These are phyloP conservation scores for Prorops nasuta DNA, from an alignment of 1,140 invertebrate species.

Conservation along the genomic window DNA sequence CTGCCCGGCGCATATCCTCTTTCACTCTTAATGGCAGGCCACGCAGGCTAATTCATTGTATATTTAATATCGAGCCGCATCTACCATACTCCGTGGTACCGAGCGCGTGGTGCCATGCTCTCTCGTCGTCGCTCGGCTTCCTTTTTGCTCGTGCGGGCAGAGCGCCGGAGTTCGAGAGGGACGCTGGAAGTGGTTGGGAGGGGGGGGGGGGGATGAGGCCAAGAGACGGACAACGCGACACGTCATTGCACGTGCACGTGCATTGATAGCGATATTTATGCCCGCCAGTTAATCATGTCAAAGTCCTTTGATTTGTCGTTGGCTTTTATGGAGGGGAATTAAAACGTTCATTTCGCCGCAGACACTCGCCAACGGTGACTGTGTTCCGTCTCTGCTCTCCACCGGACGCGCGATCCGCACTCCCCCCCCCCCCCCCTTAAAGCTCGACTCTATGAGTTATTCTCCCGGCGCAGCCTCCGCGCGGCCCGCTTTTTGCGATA, in stretches of 20 bases:
- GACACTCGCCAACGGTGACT: slow-evolving; percentile 52
- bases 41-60: slow-evolving; percentile 21
- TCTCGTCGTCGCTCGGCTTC: too few species aligned
- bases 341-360: slow-evolving; percentile 57
- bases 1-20: background rate
- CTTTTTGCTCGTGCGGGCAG: slow-evolving; percentile 15
- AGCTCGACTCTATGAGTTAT: slow-evolving; percentile 52
- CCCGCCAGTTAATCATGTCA: slow-evolving; percentile 56
- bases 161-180: slow-evolving; percentile 3
- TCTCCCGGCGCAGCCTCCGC: slow-evolving; percentile 27
- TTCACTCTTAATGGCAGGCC: slow-evolving; percentile 9
- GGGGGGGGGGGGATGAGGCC: slow-evolving; percentile 20
- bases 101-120: too few species aligned
- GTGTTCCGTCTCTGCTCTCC: slow-evolving; percentile 21
- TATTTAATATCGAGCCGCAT: slow-evolving; percentile 21
- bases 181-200: background rate
- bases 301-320: slow-evolving; percentile 57
- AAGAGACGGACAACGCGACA: slow-evolving; percentile 30
- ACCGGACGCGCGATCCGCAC: slow-evolving; percentile 15
- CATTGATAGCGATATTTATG: slow-evolving; percentile 58
- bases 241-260: slow-evolving; percentile 51
- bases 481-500: slow-evolving; percentile 48
- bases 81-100: too few species aligned
- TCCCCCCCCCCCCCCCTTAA: too few species aligned
- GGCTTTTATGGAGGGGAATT: slow-evolving; percentile 57